Percentiles rank a stretch among this genome's conserved stretches.
phyloP scores from a whole-genome alignment of 2,113 vertebrate genomes.

The Pipra filicauda region DNA sequence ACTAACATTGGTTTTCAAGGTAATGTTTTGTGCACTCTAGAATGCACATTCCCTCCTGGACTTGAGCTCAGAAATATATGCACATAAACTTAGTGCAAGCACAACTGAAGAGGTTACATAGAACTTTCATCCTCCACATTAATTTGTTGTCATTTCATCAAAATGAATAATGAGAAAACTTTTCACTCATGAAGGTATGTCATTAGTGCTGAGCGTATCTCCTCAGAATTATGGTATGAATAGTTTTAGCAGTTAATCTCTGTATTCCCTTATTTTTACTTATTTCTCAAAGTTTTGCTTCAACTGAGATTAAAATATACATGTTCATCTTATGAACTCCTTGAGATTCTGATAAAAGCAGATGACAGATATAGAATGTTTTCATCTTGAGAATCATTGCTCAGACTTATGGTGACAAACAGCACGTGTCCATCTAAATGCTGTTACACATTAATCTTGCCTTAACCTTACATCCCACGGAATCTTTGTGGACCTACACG shows the following conservation, averaged over 20 bases:
- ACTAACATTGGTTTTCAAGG: neutral
- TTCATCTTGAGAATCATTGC: conserved; percentile 43
- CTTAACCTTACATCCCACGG: neutral
- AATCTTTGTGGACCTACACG: neutral
- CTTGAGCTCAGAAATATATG: neutral
- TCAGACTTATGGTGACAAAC: conserved; percentile 43
- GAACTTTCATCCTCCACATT: neutral
- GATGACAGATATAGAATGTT: neutral
- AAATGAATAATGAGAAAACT: neutral
- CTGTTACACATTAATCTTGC: conserved; percentile 27
- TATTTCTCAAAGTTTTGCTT: neutral
- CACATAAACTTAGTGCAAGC: neutral
- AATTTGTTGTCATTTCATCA: neutral
- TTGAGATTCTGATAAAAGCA: neutral
- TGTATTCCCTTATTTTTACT: neutral
- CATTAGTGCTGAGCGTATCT: neutral
- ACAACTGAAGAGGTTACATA: neutral
- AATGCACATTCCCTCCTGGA: neutral
- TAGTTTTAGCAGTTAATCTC: neutral
- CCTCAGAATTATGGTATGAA: neutral
- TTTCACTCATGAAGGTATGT: neutral
- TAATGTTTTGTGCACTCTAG: neutral
- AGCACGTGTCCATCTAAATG: neutral
- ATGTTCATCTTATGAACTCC: neutral
- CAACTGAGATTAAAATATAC: neutral